phyloP scores from a whole-genome alignment of 2,797 vertebrate species.

The Protonibea diacanthus region DNA sequence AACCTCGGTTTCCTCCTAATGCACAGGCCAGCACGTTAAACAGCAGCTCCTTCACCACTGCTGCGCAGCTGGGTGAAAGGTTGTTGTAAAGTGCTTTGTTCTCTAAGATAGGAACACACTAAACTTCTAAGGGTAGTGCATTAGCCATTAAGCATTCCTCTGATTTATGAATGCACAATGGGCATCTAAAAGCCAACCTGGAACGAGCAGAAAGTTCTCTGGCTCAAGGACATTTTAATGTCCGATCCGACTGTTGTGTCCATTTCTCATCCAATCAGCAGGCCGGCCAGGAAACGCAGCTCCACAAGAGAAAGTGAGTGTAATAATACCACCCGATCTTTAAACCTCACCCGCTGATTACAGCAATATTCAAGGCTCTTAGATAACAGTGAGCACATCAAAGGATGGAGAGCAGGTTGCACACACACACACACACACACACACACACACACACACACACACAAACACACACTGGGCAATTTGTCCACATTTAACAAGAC shows the following conservation, averaged over 20 bases:
- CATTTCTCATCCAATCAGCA: constrained; percentile 9
- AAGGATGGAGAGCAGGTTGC: constrained; percentile 29
- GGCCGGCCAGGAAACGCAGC: constrained; percentile 8
- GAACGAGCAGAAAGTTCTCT: not conserved
- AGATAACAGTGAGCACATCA: constrained; percentile 51
- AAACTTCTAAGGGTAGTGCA: not conserved
- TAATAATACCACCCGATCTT: constrained; percentile 41
- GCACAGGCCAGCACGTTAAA: not conserved
- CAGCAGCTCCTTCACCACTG: not conserved
- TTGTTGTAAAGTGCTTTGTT: not conserved
- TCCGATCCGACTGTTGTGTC: not conserved
- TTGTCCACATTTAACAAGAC: constrained; percentile 66
- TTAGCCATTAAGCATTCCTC: constrained; percentile 10
- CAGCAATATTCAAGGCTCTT: constrained; percentile 36
- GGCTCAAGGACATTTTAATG: constrained; percentile 1
- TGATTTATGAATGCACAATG: constrained; percentile 23
- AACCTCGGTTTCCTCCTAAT: not conserved
- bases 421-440: constrained; percentile 6
- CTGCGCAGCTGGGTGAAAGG: not conserved
- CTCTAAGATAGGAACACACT: not conserved
- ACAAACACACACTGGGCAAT: constrained; percentile 39
- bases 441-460: constrained; percentile 13
- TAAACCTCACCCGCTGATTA: constrained; percentile 49
- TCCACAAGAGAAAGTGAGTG: constrained; percentile 9
- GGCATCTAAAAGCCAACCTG: constrained; percentile 8